Evolutionary conservation across 2,113 vertebrate species (phyloP).

Genomic region (Erythrocercus mccallii): DNA sequence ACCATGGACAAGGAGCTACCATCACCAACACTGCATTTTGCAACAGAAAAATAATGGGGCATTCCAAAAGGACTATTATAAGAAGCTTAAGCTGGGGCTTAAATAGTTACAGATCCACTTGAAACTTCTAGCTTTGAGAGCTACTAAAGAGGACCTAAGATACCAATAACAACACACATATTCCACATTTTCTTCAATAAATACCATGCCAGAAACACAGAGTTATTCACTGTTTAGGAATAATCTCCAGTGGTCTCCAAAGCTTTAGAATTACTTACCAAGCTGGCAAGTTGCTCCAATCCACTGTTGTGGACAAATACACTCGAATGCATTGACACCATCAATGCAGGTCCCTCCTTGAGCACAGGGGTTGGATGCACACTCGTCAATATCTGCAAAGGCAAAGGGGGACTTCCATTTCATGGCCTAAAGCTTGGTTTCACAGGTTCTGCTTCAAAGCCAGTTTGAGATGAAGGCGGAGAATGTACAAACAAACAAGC

Average conservation of each 20-base stretch:
- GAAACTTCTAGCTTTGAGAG: not conserved
- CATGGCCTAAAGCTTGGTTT: not conserved
- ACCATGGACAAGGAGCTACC: conserved; percentile 27
- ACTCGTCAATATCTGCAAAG: conserved; percentile 88
- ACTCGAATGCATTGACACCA: conserved; percentile 87
- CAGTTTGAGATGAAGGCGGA: not conserved
- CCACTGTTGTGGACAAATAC: conserved; percentile 90
- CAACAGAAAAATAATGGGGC: not conserved
- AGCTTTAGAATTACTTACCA: conserved; percentile 71
- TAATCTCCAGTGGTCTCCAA: not conserved
- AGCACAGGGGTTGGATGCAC: conserved; percentile 86
- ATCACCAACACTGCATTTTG: conserved; percentile 22
- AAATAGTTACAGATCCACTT: not conserved
- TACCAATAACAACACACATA: not conserved
- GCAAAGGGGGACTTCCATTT: not conserved
- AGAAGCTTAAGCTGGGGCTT: not conserved
- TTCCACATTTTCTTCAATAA: not conserved
- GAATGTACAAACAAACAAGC: not conserved
- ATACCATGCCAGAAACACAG: not conserved
- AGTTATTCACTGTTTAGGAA: not conserved
- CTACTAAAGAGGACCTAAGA: not conserved
- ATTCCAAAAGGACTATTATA: not conserved
- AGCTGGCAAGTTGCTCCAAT: conserved; percentile 91
- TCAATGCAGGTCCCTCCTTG: conserved; percentile 90
- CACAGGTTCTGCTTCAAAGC: not conserved